Base-by-base conservation (phyloP, 2,888 invertebrate genomes). In the Galerucella nymphaeae region DNA sequence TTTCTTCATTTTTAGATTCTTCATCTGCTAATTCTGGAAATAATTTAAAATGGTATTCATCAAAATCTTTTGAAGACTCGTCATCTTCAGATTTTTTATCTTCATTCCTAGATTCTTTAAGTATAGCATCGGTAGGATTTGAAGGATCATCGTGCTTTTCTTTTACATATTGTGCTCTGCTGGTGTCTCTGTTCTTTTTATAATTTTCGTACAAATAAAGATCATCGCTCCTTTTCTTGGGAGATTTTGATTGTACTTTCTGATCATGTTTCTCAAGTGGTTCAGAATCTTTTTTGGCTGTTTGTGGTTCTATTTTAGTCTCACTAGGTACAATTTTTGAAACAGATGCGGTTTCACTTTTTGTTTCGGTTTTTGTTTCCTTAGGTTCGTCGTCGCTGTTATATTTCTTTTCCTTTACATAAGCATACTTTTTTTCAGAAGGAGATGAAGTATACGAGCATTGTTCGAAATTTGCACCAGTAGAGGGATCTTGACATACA, bases 391-490 rank as follows among this genome's bases (percentile, higher is more conserved):
- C 88, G 76, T 90, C 89, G 76, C 90, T 90, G 73, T 90, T 88
- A 80, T 89, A 91, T 80, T 90, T 91, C 75, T 88, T 89, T 85
- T 92, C 91, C 73, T 90, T 90, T 6, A 90, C 91, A 80, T 90
- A 93, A 10, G 91, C 91, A 82, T 91, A 93, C 82, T 90, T 89
- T 83, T 93, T 91, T 75, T 93, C 93, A 80, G 90, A 90, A 0
- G 93, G 93, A 75, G 91, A 90, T 1, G 92, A 91, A 11, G 92
- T 91, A 84, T 94, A 96, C 0, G 93, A 92, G 83, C 95, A 96
- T 14, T 92, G 92, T 84, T 95, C 95, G 76, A 91, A 94, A 74
- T 92, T 91, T 41, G 92, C 94, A 59, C 93, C 93, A 2, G 91
- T 92, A 83, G 92, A 91, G 1, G 92, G 90, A 82, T 94, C 91